Evolutionary conservation across 1,140 invertebrate species (phyloP).

Genomic region (Calliphora vicina): DNA sequence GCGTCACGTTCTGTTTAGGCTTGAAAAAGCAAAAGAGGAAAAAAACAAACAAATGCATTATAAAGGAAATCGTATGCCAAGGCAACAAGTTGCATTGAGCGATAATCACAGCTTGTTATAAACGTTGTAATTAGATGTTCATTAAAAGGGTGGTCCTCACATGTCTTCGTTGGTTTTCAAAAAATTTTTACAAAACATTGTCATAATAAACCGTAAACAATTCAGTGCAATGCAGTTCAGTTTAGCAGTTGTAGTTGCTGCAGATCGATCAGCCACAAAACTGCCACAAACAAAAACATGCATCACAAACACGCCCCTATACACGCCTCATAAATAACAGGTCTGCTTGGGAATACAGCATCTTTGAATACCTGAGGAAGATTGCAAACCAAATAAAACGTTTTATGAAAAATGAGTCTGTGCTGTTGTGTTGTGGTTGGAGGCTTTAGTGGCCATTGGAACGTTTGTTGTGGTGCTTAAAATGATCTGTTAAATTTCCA

Average conservation of each 20-base stretch:
- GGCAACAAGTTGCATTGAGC: neutral
- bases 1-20: neutral
- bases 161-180: slow-evolving; percentile 35
- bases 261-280: slow-evolving; percentile 40
- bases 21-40: neutral
- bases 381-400: neutral
- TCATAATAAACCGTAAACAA: neutral
- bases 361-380: neutral
- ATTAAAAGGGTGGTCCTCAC: slow-evolving; percentile 44
- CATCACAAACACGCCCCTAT: slow-evolving; percentile 38
- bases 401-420: neutral
- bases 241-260: neutral
- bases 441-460: neutral
- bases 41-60: neutral
- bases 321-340: slow-evolving; percentile 43
- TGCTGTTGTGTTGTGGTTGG: neutral
- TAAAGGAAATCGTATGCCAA: neutral
- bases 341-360: neutral
- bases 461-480: neutral
- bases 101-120: slow-evolving; percentile 43
- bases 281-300: slow-evolving; percentile 6
- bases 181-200: neutral
- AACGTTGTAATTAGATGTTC: slow-evolving; percentile 42
- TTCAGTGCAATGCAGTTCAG: neutral
- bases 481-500: slow-evolving; percentile 6